Base-by-base conservation (phyloP, 1,140 invertebrate species). In the Halyomorpha halys region DNA sequence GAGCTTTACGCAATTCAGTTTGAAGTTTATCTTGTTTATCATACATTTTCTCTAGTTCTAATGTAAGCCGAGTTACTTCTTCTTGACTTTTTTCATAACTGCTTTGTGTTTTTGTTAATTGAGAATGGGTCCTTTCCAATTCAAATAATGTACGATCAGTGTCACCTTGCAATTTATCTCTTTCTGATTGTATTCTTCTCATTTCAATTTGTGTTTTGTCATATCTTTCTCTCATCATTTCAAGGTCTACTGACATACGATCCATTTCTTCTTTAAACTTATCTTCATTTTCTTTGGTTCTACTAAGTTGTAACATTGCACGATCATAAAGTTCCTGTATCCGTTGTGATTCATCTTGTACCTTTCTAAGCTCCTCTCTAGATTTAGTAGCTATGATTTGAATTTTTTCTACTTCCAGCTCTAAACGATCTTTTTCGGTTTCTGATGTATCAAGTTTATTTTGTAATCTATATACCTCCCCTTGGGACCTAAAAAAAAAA, bases 211-310 rank as follows among this genome's bases (percentile, higher is more conserved):
- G 89, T 3, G 86, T 80, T 73, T 94, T 94, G 68, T 94, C 91
- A 72, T 90, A 90, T 47, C 90, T 81, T 71, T 94, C 91, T n/a
- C 90, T 81, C 53, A 91, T 81, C 80, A 94, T 89, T 73, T 90
- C 86, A 3, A 90, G 74, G 71, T 91, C 89, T 53, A 90, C 82
- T 66, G 81, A 77, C 61, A 88, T 72, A 69, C 87, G 80, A 70
- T 94, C 91, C 65, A 93, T 79, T 69, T 93, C 90, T 71, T 90
- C 88, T 73, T 92, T 91, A 13, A 88, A 85, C 73, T 94, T 94
- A 68, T 94, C 91, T 77, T 95, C 92, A 69, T 85, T 82, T 73
- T 95, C 92, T 73, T 93, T 91, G 23, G 87, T 85, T 69, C 91
- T 81, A 60, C 83, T 84, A 0, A 94, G 76, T 72, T 94, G 90